A percentile compares a stretch with the other conserved stretches of the same genome.
Conservation (phyloP, 2,797 vertebrate genomes). For the Mus caroli region DNA sequence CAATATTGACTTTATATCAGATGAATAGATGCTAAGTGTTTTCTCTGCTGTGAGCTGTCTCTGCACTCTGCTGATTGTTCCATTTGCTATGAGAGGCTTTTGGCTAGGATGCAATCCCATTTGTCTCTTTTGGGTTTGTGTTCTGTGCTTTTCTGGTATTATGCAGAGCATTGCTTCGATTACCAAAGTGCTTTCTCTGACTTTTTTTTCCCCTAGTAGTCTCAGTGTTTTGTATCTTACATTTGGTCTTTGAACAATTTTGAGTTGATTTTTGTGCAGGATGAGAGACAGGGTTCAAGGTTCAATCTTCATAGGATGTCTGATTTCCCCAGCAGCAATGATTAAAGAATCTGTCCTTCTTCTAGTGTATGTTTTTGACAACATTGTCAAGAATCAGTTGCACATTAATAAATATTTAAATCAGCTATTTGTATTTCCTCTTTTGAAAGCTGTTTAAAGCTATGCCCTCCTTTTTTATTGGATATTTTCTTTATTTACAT, state of each 20-base stretch:
- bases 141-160: neutral
- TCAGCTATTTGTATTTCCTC: neutral
- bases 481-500: no score
- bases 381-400: neutral
- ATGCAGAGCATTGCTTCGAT: neutral
- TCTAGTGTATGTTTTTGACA: neutral
- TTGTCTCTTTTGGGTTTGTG: neutral
- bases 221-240: neutral
- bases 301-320: neutral
- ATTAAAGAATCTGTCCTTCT: neutral
- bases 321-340: neutral
- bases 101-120: no score
- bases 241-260: conserved; percentile 10
- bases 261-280: neutral
- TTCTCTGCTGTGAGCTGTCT: neutral
- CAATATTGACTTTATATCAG: neutral
- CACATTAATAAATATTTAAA: neutral
- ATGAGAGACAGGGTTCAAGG: neutral
- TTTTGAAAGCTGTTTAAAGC: neutral
- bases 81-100: neutral
- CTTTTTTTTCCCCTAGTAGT: neutral
- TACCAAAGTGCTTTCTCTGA: neutral
- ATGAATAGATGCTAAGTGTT: neutral
- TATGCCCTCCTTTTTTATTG: neutral
- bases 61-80: neutral